phyloP scores from a whole-genome alignment of 2,113 vertebrate species.

The Melanotaenia duboulayi region DNA sequence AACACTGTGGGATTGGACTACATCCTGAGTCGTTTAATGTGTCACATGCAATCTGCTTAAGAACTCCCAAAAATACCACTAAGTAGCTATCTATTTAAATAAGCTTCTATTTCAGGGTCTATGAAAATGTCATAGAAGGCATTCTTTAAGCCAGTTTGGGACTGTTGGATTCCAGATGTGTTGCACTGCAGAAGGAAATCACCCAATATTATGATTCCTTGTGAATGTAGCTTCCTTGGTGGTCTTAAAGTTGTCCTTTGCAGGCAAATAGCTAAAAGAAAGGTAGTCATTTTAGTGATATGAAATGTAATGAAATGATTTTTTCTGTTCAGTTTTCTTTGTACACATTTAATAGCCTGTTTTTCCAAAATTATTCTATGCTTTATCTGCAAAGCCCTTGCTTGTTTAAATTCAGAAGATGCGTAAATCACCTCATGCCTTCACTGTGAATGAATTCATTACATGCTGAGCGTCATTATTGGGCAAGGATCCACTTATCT shows the following conservation, averaged over 20 bases:
- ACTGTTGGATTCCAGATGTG: constrained; percentile 14
- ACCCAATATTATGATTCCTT: neutral
- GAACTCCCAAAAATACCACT: constrained; percentile 64
- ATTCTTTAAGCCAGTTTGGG: constrained; percentile 16
- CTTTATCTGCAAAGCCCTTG: too few species aligned
- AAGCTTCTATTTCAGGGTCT: constrained; percentile 32
- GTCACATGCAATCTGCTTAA: constrained; percentile 49
- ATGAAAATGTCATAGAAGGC: constrained; percentile 17
- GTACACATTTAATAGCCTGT: neutral
- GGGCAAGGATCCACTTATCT: neutral
- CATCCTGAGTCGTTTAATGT: constrained; percentile 43
- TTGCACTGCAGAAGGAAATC: constrained; percentile 9
- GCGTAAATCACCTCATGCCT: neutral
- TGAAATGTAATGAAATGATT: too few species aligned
- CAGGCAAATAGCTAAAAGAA: too few species aligned
- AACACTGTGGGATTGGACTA: constrained; percentile 42
- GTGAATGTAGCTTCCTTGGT: neutral
- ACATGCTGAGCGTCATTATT: neutral
- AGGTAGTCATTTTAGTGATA: too few species aligned
- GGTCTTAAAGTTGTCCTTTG: neutral
- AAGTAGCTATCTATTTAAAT: constrained; percentile 58
- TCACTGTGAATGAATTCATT: neutral
- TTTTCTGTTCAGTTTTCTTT: neutral
- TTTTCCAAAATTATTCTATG: neutral
- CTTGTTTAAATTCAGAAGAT: too few species aligned